phyloP scores from a whole-genome alignment of 2,888 invertebrate species.

The Lochmaea crataegi region DNA sequence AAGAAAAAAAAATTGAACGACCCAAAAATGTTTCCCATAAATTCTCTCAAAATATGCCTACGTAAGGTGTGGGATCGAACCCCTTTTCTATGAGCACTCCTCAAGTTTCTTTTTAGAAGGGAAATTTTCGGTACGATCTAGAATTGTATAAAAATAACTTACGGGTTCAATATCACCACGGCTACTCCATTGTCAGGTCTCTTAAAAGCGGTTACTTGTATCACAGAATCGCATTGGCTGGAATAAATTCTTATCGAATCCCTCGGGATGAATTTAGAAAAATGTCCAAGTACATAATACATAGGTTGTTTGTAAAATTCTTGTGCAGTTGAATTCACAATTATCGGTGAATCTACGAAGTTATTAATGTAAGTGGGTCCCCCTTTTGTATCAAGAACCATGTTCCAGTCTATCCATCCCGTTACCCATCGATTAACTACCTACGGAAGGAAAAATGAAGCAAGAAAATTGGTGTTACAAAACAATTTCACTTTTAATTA shows the following conservation, averaged over 20 bases:
- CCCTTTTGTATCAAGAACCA: conserved; percentile 78
- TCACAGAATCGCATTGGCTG: conserved; percentile 53
- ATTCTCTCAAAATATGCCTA: too few relatives aligned
- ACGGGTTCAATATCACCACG: conserved; percentile 70
- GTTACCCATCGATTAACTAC: conserved; percentile 81
- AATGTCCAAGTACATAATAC: conserved; percentile 87
- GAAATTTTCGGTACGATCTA: neutral
- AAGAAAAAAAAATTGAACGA: too few relatives aligned
- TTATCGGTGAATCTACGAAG: conserved; percentile 83
- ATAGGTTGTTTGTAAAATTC: conserved; percentile 92
- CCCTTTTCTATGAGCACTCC: too few relatives aligned
- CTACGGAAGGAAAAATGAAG: conserved; percentile 58
- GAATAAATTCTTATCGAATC: conserved; percentile 67
- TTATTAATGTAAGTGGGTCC: conserved; percentile 87
- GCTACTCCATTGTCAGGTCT: conserved; percentile 67
- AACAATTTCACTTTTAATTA: neutral
- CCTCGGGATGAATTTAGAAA: conserved; percentile 73
- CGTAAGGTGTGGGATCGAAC: too few relatives aligned
- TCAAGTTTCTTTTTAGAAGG: too few relatives aligned
- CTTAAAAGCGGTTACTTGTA: conserved; percentile 67
- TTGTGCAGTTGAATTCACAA: conserved; percentile 70
- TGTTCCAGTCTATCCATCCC: conserved; percentile 94
- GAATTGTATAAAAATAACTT: conserved; percentile 42
- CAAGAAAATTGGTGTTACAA: too few relatives aligned
- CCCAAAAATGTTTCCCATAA: too few relatives aligned